phyloP scores from a whole-genome alignment of 1,140 invertebrate genomes.

The Brachionus rubens region DNA sequence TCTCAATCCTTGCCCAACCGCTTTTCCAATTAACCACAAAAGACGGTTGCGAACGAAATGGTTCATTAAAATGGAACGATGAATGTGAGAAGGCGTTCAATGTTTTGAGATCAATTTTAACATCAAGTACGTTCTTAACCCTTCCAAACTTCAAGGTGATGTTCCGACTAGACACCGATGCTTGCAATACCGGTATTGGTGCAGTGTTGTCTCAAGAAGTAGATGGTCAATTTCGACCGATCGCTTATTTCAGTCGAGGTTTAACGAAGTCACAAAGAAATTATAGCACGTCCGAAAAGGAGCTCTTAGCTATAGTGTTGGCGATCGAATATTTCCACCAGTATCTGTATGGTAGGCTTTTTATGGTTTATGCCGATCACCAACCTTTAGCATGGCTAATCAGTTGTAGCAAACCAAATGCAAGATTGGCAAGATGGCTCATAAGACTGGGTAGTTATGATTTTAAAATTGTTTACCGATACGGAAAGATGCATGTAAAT shows the following conservation, averaged over 20 bases:
- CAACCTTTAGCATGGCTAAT: slow-evolving; percentile 58
- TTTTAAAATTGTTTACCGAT: not conserved
- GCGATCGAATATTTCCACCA: slow-evolving; percentile 57
- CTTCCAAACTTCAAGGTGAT: slow-evolving; percentile 52
- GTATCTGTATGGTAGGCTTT: slow-evolving; percentile 58
- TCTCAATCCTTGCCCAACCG: not conserved
- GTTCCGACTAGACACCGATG: slow-evolving; percentile 60
- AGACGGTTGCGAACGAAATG: not conserved
- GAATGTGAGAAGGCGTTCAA: slow-evolving; percentile 6
- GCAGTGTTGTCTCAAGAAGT: slow-evolving; percentile 55
- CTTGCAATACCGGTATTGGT: too few relatives aligned
- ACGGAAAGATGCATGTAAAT: not conserved
- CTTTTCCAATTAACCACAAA: not conserved
- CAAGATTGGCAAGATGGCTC: not conserved
- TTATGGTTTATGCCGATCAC: slow-evolving; percentile 61
- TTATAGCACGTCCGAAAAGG: slow-evolving; percentile 55
- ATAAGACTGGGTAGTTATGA: not conserved
- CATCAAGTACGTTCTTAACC: not conserved
- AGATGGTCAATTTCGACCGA: not conserved
- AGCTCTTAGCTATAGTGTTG: slow-evolving; percentile 58
- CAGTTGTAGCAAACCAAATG: slow-evolving; percentile 46
- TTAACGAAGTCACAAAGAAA: not conserved
- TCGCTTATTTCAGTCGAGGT: slow-evolving; percentile 4
- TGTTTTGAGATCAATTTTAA: not conserved
- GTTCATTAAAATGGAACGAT: not conserved